Conservation (phyloP, 2,113 vertebrate species). For the Nanorana parkeri region DNA sequence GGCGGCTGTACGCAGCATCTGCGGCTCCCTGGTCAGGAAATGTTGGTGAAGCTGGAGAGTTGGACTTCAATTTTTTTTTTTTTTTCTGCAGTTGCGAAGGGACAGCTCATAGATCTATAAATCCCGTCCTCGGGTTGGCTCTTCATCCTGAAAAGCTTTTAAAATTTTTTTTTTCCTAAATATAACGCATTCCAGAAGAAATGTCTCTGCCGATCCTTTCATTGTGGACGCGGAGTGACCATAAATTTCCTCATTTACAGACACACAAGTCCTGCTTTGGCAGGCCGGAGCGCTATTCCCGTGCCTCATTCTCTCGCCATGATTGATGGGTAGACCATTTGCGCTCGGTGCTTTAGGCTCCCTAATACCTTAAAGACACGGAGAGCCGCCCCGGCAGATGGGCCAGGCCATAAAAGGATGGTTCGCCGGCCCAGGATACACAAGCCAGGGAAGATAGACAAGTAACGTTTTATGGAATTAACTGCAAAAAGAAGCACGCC, state of each 20-base stretch:
- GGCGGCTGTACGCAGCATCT: too few relatives aligned
- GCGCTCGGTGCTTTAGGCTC: not conserved
- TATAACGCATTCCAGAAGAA: not conserved
- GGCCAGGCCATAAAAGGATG: conserved; percentile 46
- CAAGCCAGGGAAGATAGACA: conserved; percentile 51
- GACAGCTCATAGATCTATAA: too few relatives aligned
- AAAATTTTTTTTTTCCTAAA: not conserved
- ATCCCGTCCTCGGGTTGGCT: too few relatives aligned
- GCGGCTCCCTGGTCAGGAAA: too few relatives aligned
- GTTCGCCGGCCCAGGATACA: conserved; percentile 51
- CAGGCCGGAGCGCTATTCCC: not conserved
- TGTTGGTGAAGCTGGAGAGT: too few relatives aligned
- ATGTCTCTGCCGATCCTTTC: not conserved
- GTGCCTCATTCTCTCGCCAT: not conserved
- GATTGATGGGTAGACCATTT: not conserved
- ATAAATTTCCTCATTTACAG: not conserved
- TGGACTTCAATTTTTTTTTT: too few relatives aligned
- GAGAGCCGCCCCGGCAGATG: not conserved
- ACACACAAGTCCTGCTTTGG: not conserved
- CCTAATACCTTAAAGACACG: not conserved
- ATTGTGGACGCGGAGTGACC: not conserved
- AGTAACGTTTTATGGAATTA: conserved; percentile 60
- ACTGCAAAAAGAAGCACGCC: conserved; percentile 51
- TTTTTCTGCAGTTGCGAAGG: too few relatives aligned
- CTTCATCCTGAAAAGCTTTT: too few relatives aligned